Evolutionary conservation across 1,140 invertebrate species (phyloP).

Genomic region (Eupristina koningsbergeri): DNA sequence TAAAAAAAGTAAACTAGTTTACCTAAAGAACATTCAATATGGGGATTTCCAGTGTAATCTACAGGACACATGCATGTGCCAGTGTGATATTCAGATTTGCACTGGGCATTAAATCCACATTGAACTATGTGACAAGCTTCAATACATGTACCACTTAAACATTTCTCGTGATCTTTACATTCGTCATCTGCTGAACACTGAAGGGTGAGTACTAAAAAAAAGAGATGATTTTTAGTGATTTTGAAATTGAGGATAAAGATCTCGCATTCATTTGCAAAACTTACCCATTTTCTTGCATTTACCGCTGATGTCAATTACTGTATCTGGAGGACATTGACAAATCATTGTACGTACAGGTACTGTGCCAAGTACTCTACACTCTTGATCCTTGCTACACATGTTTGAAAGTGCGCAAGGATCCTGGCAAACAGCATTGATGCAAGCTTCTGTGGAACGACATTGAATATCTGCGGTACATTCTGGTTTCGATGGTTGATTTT

Average conservation of each 20-base stretch:
- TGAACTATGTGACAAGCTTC: conserved; percentile 84
- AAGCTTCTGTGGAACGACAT: conserved; percentile 82
- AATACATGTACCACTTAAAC: conserved; percentile 82
- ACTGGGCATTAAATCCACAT: conserved; percentile 90
- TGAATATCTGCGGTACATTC: conserved; percentile 85
- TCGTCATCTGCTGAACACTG: conserved; percentile 83
- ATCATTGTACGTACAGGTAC: conserved; percentile 85
- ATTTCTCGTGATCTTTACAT: conserved; percentile 82
- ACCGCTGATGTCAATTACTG: conserved; percentile 77
- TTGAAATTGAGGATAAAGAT: neutral
- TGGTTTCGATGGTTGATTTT: conserved; percentile 63
- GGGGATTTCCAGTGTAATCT: conserved; percentile 87
- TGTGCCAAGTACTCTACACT: conserved; percentile 85
- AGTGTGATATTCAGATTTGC: conserved; percentile 82
- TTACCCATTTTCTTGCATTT: conserved; percentile 77
- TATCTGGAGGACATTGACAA: conserved; percentile 86
- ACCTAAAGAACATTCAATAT: conserved; percentile 83
- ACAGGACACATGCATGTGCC: conserved; percentile 84
- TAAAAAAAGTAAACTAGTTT: conserved; percentile 50
- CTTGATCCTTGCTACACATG: conserved; percentile 82
- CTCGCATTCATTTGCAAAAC: neutral
- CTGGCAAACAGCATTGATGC: conserved; percentile 83
- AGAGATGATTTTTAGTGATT: neutral
- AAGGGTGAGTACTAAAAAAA: conserved; percentile 32
- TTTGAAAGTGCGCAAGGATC: conserved; percentile 82